Conservation (phyloP, 2,113 vertebrate species). For the Sphaerodactylus townsendi region DNA sequence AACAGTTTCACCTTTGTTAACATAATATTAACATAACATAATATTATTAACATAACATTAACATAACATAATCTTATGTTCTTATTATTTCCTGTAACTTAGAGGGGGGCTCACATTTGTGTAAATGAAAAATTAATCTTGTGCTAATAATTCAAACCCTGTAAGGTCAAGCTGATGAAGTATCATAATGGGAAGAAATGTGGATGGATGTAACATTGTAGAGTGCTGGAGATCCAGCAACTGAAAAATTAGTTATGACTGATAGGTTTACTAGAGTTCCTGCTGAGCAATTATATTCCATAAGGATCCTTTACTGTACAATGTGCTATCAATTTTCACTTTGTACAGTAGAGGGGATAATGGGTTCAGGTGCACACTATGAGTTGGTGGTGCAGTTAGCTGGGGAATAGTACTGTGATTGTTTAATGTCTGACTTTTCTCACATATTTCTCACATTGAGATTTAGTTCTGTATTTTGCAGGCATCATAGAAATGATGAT, state of each 20-base stretch:
- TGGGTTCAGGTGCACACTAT: constrained; percentile 67
- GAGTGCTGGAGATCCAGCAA: constrained; percentile 46
- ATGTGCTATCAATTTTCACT: constrained; percentile 75
- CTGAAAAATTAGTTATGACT: constrained; percentile 61
- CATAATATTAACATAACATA: too few species aligned
- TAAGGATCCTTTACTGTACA: constrained; percentile 63
- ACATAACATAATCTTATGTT: too few species aligned
- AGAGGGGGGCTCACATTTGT: constrained; percentile 45
- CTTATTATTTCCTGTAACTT: constrained; percentile 55
- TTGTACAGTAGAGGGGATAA: constrained; percentile 71
- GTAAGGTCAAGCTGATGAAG: constrained; percentile 62
- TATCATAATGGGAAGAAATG: constrained; percentile 55
- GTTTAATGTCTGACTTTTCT: constrained; percentile 71
- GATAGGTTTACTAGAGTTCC: constrained; percentile 70
- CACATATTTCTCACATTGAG: constrained; percentile 62
- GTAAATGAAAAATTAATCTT: constrained; percentile 64
- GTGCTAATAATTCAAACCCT: constrained; percentile 54
- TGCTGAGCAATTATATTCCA: constrained; percentile 71
- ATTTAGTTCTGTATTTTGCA: constrained; percentile 61
- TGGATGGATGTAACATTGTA: constrained; percentile 51
- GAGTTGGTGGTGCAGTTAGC: constrained; percentile 40
- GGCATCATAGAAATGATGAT: constrained; percentile 37
- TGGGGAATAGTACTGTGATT: constrained; percentile 67
- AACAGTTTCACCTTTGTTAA: constrained; percentile 55
- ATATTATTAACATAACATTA: too few species aligned